Conservation (phyloP, 2,797 vertebrate genomes). For the Ptychobarbus kaznakovi region DNA sequence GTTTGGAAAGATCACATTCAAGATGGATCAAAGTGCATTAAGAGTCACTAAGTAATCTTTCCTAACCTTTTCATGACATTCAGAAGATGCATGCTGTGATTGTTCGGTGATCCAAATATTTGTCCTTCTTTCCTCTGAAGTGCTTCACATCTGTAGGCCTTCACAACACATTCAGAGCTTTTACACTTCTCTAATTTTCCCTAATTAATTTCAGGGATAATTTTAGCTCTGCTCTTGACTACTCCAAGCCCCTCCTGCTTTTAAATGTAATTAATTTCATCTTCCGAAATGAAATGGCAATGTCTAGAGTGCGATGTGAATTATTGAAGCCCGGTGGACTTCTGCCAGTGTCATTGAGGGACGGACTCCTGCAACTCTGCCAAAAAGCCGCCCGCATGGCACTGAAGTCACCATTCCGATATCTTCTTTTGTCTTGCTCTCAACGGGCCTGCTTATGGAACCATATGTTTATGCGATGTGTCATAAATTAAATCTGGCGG, state of each 20-base stretch:
- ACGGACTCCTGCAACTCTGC: constrained; percentile 26
- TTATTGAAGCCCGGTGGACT: constrained; percentile 35
- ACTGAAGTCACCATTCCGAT: neutral
- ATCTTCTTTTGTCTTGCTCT: constrained; percentile 23
- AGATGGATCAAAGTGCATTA: constrained; percentile 8
- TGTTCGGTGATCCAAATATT: neutral
- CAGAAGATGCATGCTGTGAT: neutral
- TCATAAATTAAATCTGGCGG: constrained; percentile 47
- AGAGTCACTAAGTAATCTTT: neutral
- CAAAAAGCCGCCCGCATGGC: neutral
- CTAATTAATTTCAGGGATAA: neutral
- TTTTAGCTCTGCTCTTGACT: constrained; percentile 18
- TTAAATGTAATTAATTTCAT: constrained; percentile 46
- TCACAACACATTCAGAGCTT: neutral
- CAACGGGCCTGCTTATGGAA: constrained; percentile 27
- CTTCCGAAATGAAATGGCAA: constrained; percentile 18
- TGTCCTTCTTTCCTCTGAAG: neutral
- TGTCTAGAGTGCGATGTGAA: constrained; percentile 26
- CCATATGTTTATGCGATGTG: constrained; percentile 31
- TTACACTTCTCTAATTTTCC: neutral
- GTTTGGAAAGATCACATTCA: constrained; percentile 7
- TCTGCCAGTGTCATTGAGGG: constrained; percentile 36
- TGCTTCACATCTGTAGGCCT: neutral
- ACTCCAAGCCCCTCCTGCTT: constrained; percentile 23
- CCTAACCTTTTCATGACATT: constrained; percentile 21